phyloP scores from a whole-genome alignment of 2,797 vertebrate species.

The Gymnopithys bicolor region DNA sequence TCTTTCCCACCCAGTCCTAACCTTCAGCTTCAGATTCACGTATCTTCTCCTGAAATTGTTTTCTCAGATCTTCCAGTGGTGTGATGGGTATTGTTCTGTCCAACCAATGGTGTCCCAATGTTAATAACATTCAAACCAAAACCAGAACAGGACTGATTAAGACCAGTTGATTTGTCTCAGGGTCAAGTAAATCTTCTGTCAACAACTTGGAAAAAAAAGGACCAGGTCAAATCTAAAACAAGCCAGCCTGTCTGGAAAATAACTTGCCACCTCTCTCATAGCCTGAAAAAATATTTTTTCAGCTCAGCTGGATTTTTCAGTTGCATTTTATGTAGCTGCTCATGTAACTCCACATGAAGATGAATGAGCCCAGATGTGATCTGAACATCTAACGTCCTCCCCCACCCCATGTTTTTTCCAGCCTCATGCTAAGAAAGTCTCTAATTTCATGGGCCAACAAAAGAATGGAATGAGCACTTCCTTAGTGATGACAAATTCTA shows the following conservation, averaged over 20 bases:
- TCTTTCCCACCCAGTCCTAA: background rate
- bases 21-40: background rate
- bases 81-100: background rate
- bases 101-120: rapidly evolving
- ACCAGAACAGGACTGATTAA: constrained; percentile 30
- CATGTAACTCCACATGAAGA: constrained; percentile 20
- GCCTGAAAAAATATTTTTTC: constrained; percentile 59
- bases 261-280: constrained; percentile 27
- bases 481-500: constrained; percentile 34
- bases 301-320: constrained; percentile 49
- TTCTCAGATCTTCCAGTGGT: background rate
- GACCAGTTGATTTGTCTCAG: constrained; percentile 53
- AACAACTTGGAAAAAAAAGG: constrained; percentile 14
- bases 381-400: background rate
- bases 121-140: constrained; percentile 25
- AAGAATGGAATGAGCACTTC: background rate
- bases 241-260: constrained; percentile 56
- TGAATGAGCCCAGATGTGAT: constrained; percentile 55
- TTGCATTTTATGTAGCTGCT: constrained; percentile 34
- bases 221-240: constrained; percentile 44
- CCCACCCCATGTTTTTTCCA: background rate
- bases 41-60: constrained; percentile 1
- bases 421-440: background rate
- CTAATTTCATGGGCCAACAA: background rate
- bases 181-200: constrained; percentile 56